Evolutionary conservation across 2,113 vertebrate species (phyloP).

Genomic region (Xenus cinereus): DNA sequence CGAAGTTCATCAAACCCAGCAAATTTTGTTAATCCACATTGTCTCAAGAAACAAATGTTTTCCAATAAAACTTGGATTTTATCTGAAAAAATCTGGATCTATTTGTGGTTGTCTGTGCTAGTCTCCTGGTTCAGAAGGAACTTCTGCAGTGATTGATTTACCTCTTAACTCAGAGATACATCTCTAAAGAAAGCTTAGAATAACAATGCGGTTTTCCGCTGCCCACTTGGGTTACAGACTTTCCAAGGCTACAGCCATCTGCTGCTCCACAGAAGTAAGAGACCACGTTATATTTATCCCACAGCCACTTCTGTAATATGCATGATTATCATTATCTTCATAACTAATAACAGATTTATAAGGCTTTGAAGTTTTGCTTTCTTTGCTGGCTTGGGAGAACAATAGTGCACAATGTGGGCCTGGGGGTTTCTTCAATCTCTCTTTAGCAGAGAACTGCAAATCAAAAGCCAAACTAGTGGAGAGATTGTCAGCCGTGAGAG

Average conservation of each 20-base stretch:
- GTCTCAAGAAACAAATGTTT: not conserved
- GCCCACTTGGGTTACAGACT: not conserved
- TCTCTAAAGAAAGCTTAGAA: not conserved
- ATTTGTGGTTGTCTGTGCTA: not conserved
- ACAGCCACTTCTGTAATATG: not conserved
- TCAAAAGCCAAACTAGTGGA: not conserved
- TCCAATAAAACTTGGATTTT: not conserved
- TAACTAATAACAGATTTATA: conserved; percentile 14
- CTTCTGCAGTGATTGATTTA: not conserved
- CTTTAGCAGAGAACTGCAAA: not conserved
- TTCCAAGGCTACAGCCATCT: not conserved
- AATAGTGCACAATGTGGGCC: not conserved
- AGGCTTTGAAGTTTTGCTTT: conserved; percentile 29
- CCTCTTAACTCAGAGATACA: not conserved
- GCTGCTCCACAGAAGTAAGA: not conserved
- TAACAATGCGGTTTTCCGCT: not conserved
- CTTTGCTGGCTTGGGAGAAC: not conserved
- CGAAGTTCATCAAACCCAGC: not conserved
- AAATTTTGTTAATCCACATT: not conserved
- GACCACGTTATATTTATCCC: not conserved
- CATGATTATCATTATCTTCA: not conserved
- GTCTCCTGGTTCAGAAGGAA: not conserved
- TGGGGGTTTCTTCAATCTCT: not conserved
- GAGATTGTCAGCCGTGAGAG: not conserved
- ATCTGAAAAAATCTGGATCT: not conserved